phyloP scores from a whole-genome alignment of 2,113 vertebrate genomes.

The Picathartes gymnocephalus region DNA sequence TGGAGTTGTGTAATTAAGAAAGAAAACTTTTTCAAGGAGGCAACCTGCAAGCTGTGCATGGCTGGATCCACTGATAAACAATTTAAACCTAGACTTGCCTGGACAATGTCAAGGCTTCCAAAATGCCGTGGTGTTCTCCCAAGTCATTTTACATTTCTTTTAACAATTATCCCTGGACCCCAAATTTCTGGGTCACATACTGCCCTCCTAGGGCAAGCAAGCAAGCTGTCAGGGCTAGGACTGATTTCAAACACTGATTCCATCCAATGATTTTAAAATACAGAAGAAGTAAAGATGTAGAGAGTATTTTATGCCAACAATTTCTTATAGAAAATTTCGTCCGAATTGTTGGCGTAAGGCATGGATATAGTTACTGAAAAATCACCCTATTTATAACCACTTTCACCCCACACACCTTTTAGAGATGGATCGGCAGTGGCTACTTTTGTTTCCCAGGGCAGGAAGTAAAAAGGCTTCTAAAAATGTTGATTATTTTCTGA shows the following conservation, averaged over 20 bases:
- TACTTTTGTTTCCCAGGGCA: not conserved
- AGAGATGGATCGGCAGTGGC: not conserved
- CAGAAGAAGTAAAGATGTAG: not conserved
- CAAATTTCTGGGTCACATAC: rapidly evolving
- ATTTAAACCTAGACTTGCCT: not conserved
- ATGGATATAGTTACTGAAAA: not conserved
- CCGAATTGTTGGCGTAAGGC: not conserved
- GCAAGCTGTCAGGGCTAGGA: not conserved
- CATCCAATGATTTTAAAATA: not conserved
- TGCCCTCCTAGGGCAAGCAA: not conserved
- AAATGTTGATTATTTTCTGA: not conserved
- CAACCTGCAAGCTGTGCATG: not conserved
- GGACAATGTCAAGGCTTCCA: not conserved
- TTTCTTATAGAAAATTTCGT: not conserved
- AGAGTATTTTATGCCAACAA: not conserved
- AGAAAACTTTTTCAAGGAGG: not conserved
- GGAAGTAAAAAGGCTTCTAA: not conserved
- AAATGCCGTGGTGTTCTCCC: not conserved
- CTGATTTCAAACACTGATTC: not conserved
- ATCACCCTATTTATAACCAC: not conserved
- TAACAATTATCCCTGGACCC: not conserved
- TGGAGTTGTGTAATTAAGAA: not conserved
- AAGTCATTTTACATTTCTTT: not conserved
- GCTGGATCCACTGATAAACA: not conserved
- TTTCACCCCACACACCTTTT: not conserved